These are phyloP conservation scores for Tychaedon coryphoeus DNA, from an alignment of 2,113 vertebrate species.

Conservation along the genomic window DNA sequence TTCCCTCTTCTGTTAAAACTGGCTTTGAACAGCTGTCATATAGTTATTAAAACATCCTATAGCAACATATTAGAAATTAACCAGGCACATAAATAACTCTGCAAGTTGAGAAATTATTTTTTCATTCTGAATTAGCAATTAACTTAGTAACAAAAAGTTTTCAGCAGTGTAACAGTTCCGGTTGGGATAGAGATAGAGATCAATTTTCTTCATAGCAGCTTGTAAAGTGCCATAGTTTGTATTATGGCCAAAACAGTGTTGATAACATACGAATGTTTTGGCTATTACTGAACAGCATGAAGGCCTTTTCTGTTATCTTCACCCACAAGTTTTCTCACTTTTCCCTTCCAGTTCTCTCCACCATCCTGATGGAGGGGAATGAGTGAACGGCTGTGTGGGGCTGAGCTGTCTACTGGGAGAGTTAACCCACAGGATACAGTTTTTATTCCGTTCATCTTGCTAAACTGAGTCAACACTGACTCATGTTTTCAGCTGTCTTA, in stretches of 20 bases:
- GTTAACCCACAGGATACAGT: background rate
- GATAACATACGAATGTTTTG: background rate
- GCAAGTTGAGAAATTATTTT: background rate
- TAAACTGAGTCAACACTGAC: background rate
- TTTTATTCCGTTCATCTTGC: background rate
- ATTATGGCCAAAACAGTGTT: background rate
- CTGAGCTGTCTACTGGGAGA: background rate
- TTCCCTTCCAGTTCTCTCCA: background rate
- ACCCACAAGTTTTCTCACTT: background rate
- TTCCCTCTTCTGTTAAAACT: background rate
- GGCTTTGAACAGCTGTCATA: constrained; percentile 15
- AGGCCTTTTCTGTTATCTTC: background rate
- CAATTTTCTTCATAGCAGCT: background rate
- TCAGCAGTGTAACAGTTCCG: background rate
- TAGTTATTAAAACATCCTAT: background rate
- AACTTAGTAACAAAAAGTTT: background rate
- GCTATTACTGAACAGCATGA: background rate
- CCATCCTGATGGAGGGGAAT: rapidly evolving
- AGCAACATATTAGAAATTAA: constrained; percentile 17
- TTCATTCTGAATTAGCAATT: background rate
- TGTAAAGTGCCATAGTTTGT: background rate
- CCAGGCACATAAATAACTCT: background rate
- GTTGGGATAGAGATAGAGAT: background rate
- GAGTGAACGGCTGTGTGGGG: background rate
- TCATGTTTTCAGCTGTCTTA: background rate